Base-by-base conservation (phyloP, 2,113 vertebrate genomes). In the Polyodon spathula region DNA sequence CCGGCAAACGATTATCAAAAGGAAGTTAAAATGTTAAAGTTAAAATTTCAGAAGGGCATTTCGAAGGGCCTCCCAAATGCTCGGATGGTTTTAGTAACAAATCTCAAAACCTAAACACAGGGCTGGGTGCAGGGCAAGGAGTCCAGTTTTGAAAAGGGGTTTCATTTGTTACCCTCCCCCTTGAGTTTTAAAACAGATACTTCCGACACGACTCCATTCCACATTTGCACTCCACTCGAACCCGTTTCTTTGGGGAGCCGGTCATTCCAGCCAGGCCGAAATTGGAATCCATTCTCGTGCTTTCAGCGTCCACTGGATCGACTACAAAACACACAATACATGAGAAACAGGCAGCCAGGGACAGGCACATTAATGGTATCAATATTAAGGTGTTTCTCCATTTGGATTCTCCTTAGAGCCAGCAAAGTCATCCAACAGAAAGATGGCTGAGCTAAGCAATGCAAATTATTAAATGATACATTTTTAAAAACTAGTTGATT, bases 241-340 rank as follows among this genome's bases (percentile, higher is more conserved):
- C 65, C 43, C 88, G 80, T 72, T 91, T 92, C 68, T 90, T 92
- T 8, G 92, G 89, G 48, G 90, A 92, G 53, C 84, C 73, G 0
- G 86, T 74, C 37, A 90, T 82, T 14, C 81, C 84, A 0, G 84
- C 86, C 57, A 89, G 73, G 58, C 83, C 86, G 59, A 93, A 93
- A 78, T 91, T 92, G 63, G 88, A 87, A 76, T 94, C 92, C 92
- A 94, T 94, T 69, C 82, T 88, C 64, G 84, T 90, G 73, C 92
- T 93, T 70, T 96, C 92, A 58, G 87, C 88, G 68, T 93, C 89
- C 14, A 94, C 79, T 0, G 90, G 88, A 65, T 94, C 91, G 78
- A 91, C 93, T 94, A 72, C 16, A 64, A 2, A 54, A 10, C 27
- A 27, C n/a, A n/a, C n/a, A n/a, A n/a, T n/a, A n/a, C n/a, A n/a